Percentiles rank a stretch among this genome's conserved stretches.
Evolutionary conservation across 2,888 invertebrate genomes (phyloP).

Genomic region (Andricus curvator): DNA sequence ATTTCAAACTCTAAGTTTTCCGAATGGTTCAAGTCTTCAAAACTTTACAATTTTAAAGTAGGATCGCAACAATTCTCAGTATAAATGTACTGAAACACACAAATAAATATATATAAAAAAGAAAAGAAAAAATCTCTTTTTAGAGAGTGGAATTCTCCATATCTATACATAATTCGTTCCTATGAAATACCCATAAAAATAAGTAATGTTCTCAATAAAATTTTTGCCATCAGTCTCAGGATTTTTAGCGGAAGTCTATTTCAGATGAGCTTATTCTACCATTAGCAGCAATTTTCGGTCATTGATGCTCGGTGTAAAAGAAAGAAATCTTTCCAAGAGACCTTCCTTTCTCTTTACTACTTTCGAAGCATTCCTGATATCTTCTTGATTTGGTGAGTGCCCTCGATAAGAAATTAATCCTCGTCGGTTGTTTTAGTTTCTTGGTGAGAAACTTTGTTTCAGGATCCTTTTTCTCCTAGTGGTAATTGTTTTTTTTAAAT

Average conservation of each 20-base stretch:
- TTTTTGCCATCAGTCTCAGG: background rate
- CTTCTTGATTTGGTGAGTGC: background rate
- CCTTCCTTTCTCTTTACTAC: background rate
- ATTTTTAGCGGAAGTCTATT: background rate
- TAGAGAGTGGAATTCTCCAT: too few species aligned
- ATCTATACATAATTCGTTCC: too few species aligned
- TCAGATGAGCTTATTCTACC: background rate
- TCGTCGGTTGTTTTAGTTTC: background rate
- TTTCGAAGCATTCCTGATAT: background rate
- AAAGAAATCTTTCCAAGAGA: conserved; percentile 1
- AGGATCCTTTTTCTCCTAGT: background rate
- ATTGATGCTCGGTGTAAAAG: background rate
- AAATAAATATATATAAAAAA: too few species aligned
- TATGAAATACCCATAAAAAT: background rate
- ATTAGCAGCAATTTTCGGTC: too few species aligned
- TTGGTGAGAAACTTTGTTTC: background rate
- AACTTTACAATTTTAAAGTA: too few species aligned
- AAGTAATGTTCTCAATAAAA: background rate
- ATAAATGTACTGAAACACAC: too few species aligned
- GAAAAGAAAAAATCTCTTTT: too few species aligned
- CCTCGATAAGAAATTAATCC: background rate
- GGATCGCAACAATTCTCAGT: too few species aligned
- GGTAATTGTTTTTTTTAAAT: background rate
- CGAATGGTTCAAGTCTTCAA: too few species aligned
- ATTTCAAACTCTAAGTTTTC: too few species aligned